Conservation (phyloP, 2,888 invertebrate genomes). For the Macaria liturata region DNA sequence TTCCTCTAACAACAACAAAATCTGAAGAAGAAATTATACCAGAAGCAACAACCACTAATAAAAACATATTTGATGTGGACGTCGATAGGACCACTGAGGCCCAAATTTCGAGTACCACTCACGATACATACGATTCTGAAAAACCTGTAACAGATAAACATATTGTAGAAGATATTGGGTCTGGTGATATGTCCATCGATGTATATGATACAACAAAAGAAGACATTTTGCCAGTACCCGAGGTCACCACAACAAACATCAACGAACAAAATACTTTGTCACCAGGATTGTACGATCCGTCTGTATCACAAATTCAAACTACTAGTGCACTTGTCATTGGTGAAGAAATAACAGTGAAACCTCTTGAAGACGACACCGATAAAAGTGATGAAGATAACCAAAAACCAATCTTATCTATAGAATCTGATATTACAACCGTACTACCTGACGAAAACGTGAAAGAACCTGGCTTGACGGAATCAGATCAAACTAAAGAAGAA, state of each 20-base stretch:
- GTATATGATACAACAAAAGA: not conserved
- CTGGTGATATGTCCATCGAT: slow-evolving; percentile 32
- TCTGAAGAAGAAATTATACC: slow-evolving; percentile 21
- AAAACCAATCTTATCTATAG: too few relatives aligned
- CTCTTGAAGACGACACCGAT: slow-evolving; percentile 16
- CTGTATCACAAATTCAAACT: too few relatives aligned
- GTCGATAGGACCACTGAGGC: slow-evolving; percentile 15
- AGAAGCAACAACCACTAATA: slow-evolving; percentile 8
- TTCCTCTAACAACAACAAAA: slow-evolving; percentile 22
- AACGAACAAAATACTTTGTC: too few relatives aligned
- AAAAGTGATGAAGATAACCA: slow-evolving; percentile 1
- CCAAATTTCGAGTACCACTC: slow-evolving; percentile 11
- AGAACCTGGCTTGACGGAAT: slow-evolving; percentile 10
- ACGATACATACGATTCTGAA: slow-evolving; percentile 27
- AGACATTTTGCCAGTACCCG: slow-evolving; percentile 3
- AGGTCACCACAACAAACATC: slow-evolving; percentile 16
- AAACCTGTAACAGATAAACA: slow-evolving; percentile 25
- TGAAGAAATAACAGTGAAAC: slow-evolving; percentile 13
- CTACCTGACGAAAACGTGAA: slow-evolving; percentile 1
- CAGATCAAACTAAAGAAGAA: slow-evolving; percentile 21
- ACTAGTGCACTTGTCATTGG: slow-evolving; percentile 11
- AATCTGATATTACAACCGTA: too few relatives aligned
- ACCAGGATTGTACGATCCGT: too few relatives aligned
- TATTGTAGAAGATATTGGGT: slow-evolving; percentile 28
- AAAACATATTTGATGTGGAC: slow-evolving; percentile 12